Evolutionary conservation across 2,113 vertebrate genomes (phyloP).

Genomic region (Tauraco erythrolophus): DNA sequence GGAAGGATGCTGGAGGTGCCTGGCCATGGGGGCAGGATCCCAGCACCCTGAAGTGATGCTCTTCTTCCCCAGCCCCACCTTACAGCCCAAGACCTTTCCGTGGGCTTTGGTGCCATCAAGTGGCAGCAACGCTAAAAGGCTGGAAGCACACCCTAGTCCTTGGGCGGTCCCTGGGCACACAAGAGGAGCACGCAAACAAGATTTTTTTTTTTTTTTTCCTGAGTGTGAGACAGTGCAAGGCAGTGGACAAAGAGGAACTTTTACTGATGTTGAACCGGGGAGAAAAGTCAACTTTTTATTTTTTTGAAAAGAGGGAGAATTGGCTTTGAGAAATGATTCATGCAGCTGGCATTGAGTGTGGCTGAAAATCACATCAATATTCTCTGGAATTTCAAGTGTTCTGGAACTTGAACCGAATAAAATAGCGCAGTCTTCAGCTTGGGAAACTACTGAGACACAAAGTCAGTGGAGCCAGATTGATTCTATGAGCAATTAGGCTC

Average conservation of each 20-base stretch:
- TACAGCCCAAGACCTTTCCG: background rate
- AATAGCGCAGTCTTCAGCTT: background rate
- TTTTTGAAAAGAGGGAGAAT: background rate
- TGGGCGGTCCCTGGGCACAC: rapidly evolving
- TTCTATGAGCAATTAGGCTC: background rate
- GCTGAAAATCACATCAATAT: background rate
- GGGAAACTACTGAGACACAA: background rate
- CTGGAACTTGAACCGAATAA: background rate
- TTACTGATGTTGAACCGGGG: background rate
- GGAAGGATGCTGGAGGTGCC: background rate
- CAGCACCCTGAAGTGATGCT: background rate
- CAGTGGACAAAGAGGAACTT: background rate
- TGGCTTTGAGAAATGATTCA: background rate
- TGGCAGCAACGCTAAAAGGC: background rate
- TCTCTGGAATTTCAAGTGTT: background rate
- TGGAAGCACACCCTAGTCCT: background rate
- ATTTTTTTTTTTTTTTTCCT: background rate
- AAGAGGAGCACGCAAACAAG: rapidly evolving
- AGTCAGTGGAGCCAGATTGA: background rate
- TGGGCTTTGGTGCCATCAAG: slow-evolving; percentile 68
- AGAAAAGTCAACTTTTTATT: background rate
- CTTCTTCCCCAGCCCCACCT: background rate
- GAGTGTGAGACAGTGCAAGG: background rate
- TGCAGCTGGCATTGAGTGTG: background rate
- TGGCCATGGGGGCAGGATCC: background rate